These are phyloP conservation scores for Drosophila gunungcola DNA, from an alignment of 1,140 invertebrate species.

Conservation along the genomic window DNA sequence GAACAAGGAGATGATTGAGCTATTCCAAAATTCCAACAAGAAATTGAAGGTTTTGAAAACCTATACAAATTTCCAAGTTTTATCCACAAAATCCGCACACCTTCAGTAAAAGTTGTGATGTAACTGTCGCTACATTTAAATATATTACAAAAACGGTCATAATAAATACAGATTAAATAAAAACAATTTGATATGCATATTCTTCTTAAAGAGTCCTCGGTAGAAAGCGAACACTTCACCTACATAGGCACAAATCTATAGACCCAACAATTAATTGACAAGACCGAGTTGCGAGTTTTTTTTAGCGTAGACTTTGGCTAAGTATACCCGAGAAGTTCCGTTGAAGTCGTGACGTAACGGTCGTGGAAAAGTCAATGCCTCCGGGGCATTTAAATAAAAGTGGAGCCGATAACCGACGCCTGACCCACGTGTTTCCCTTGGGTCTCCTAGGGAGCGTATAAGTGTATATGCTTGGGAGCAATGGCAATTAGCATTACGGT, in stretches of 20 bases:
- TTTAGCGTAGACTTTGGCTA: neutral
- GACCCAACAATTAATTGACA: neutral
- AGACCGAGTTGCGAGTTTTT: neutral
- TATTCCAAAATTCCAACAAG: no score
- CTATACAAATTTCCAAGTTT: no score
- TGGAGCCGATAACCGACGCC: constrained; percentile 62
- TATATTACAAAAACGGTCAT: no score
- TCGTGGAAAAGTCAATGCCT: constrained; percentile 37
- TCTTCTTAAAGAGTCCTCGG: no score
- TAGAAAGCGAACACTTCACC: no score
- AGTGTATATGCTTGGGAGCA: constrained; percentile 24
- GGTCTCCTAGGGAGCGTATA: constrained; percentile 22
- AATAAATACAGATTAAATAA: no score
- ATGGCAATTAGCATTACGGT: constrained; percentile 69
- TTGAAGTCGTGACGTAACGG: constrained; percentile 50
- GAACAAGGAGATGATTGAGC: no score
- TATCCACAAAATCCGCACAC: no score
- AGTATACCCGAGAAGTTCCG: constrained; percentile 20
- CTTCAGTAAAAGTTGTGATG: no score
- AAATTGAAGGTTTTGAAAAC: no score
- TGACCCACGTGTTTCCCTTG: constrained; percentile 64
- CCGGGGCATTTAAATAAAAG: constrained; percentile 45
- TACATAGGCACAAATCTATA: neutral
- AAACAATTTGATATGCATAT: no score
- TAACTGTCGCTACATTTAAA: no score